Conservation (phyloP, 2,113 vertebrate genomes). For the Grantiella picta region DNA sequence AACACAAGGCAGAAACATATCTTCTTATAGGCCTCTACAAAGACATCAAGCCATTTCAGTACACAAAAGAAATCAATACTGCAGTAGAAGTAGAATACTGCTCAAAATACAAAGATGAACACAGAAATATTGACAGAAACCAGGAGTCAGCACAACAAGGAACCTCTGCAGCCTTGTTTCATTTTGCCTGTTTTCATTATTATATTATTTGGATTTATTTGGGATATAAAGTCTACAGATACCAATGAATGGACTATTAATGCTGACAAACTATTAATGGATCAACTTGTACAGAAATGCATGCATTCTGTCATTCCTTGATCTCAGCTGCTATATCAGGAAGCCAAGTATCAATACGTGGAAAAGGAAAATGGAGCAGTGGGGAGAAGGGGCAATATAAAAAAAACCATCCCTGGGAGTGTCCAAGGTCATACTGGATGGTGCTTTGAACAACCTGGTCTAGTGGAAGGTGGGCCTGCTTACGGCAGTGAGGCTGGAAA, state of each 20-base stretch:
- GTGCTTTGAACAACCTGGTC: background rate
- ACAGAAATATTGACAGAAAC: background rate
- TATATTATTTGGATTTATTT: background rate
- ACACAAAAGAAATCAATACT: background rate
- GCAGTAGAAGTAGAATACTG: background rate
- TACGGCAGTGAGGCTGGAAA: background rate
- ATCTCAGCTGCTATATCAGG: background rate
- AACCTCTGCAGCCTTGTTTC: background rate
- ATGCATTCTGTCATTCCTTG: background rate
- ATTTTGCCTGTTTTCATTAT: background rate
- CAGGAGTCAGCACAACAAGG: background rate
- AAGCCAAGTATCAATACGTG: background rate
- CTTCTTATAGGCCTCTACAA: background rate
- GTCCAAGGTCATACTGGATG: background rate
- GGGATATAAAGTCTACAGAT: background rate
- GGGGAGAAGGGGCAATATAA: background rate
- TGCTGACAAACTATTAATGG: background rate
- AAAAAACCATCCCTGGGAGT: background rate
- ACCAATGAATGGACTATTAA: background rate
- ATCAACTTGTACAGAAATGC: background rate
- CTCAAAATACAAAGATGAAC: background rate
- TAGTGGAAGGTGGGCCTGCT: background rate
- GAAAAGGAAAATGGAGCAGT: background rate
- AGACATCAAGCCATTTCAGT: background rate
- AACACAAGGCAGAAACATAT: background rate